phyloP scores from a whole-genome alignment of 1,140 invertebrate genomes.

The Drosophila rhopaloa region DNA sequence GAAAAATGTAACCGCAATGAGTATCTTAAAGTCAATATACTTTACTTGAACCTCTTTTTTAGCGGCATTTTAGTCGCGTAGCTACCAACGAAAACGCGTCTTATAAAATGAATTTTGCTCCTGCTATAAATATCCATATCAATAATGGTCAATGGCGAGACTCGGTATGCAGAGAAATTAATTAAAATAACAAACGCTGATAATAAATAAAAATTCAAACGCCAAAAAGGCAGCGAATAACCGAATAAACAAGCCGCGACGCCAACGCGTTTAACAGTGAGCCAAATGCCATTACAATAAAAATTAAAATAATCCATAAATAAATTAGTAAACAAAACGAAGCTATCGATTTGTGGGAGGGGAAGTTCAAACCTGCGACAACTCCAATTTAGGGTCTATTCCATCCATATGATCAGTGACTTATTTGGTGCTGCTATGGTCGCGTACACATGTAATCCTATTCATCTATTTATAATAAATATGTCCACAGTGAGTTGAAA shows the following conservation, averaged over 20 bases:
- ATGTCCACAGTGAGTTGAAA: conserved; percentile 32
- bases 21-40: not conserved
- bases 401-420: conserved; percentile 18
- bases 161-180: conserved; percentile 58
- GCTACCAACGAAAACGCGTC: conserved; percentile 16
- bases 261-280: conserved; percentile 46
- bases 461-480: conserved; percentile 40
- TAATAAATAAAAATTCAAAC: conserved; percentile 63
- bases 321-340: conserved; percentile 69
- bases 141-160: conserved; percentile 17
- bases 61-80: conserved; percentile 20
- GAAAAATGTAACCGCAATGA: not conserved
- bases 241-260: conserved; percentile 42
- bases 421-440: conserved; percentile 37
- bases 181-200: conserved; percentile 78
- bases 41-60: not conserved
- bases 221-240: conserved; percentile 16
- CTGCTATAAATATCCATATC: conserved; percentile 43
- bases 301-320: conserved; percentile 75
- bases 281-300: conserved; percentile 71
- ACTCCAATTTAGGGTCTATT: conserved; percentile 28
- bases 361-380: conserved; percentile 12
- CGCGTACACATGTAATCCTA: conserved; percentile 59
- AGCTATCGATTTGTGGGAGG: conserved; percentile 9
- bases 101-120: conserved; percentile 7